These are phyloP conservation scores for Cyrtodaria siliqua DNA, from an alignment of 2,888 invertebrate genomes.

Conservation along the genomic window DNA sequence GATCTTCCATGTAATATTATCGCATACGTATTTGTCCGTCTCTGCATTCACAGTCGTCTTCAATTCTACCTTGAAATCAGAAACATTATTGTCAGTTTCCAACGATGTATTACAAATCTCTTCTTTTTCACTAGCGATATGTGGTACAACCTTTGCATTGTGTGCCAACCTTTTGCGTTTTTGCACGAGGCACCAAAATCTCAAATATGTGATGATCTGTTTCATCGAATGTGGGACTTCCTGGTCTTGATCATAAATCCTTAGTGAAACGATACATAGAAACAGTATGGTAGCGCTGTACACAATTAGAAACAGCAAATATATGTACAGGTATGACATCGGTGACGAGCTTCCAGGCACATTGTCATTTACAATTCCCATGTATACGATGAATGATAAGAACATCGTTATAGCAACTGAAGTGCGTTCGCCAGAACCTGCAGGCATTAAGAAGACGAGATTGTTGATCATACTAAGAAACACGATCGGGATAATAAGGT, in stretches of 20 bases:
- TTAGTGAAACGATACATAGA: slow-evolving; percentile 33
- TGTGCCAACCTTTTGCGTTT: too few relatives aligned
- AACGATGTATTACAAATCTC: too few relatives aligned
- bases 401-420: slow-evolving; percentile 52
- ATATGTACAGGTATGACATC: slow-evolving; percentile 47
- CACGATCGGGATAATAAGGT: slow-evolving; percentile 45
- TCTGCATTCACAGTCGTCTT: too few relatives aligned
- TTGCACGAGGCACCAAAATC: neutral
- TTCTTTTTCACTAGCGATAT: too few relatives aligned
- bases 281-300: slow-evolving; percentile 39
- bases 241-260: slow-evolving; percentile 32
- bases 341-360: slow-evolving; percentile 52
- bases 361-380: slow-evolving; percentile 52
- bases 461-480: slow-evolving; percentile 43
- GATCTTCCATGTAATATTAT: too few relatives aligned
- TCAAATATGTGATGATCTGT: neutral
- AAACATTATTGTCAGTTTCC: too few relatives aligned
- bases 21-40: too few relatives aligned
- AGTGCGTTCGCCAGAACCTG: slow-evolving; percentile 48
- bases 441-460: slow-evolving; percentile 50
- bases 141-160: too few relatives aligned
- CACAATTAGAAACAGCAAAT: slow-evolving; percentile 40
- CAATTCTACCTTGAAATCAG: too few relatives aligned
- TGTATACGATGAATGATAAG: slow-evolving; percentile 55
- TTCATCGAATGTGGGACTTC: slow-evolving; percentile 21